Evolutionary conservation across 2,797 vertebrate species (phyloP).

Genomic region (Micrastur ruficollis): DNA sequence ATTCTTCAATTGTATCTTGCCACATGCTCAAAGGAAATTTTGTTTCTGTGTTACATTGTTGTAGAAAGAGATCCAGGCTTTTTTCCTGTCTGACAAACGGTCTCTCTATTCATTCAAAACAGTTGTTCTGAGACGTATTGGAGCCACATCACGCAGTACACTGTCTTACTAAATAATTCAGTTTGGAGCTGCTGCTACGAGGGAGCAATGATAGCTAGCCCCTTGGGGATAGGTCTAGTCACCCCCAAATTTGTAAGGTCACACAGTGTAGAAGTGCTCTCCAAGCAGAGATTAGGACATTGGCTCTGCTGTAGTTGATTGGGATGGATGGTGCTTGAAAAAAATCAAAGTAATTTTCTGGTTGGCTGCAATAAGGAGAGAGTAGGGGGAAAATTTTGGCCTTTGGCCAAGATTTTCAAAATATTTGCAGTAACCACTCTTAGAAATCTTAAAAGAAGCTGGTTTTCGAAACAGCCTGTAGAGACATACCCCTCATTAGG

Average conservation of each 20-base stretch:
- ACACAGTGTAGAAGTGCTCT: neutral
- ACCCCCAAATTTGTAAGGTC: neutral
- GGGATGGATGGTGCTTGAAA: neutral
- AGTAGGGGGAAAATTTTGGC: neutral
- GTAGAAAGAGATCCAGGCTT: neutral
- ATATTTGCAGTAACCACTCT: neutral
- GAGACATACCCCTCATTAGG: neutral
- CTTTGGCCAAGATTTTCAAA: neutral
- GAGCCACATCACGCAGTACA: neutral
- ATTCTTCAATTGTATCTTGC: neutral
- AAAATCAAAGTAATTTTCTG: neutral
- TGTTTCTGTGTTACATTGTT: neutral
- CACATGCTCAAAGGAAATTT: neutral
- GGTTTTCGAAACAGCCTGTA: neutral
- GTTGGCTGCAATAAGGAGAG: neutral
- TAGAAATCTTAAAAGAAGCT: neutral
- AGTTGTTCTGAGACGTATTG: neutral
- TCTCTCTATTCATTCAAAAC: neutral
- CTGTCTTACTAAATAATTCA: neutral
- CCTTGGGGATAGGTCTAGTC: neutral
- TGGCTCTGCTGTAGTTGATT: neutral
- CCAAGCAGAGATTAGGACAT: neutral
- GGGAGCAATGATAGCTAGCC: neutral
- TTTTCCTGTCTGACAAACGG: neutral
- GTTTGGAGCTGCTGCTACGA: neutral